Evolutionary conservation across 2,113 vertebrate genomes (phyloP), one percentile per base, ranked within the genome.

Genomic region (Picathartes gymnocephalus): DNA sequence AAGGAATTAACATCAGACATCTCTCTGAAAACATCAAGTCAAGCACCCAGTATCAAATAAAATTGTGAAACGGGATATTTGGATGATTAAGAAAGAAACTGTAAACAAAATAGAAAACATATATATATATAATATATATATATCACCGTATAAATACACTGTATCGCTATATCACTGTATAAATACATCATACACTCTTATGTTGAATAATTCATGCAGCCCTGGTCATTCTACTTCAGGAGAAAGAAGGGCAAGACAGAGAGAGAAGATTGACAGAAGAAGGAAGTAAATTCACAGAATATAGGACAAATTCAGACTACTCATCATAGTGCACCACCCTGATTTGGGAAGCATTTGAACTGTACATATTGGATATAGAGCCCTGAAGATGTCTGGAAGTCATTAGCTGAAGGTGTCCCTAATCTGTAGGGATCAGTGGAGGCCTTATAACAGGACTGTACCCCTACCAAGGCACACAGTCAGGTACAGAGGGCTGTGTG

Each of bases 121-220:
- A 95, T 93, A 90, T 95, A 81, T 84, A 92, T 95, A 83, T 73
- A 58, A 48, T 92, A 65, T 81, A 93, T 87, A 87, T 95, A 88
- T 93, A 56, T 79, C 76, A 96, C 93, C 56, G 48, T 96, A 94
- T 96, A 95, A 96, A 96, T 94, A 96, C 96, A 96, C 87, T 81
- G 53, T 81, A 85, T 90, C n/a, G 61, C 74, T 96, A 95, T 94
- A 87, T 81, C 87, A 96, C 93, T 81, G 86, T 92, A 90, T 95
- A 97, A 96, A 96, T 97, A 97, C 96, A 94, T 94, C 86, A 93
- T 94, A 97, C 95, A 95, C 92, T 95, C 95, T 95, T 95, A 94
- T 77, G 86, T 86, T 92, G 94, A 95, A 94, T 90, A 94, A 90
- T 93, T 94, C 96, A 96, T 97, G 96, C 96, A 96, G 79, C 92